phyloP scores from a whole-genome alignment of 2,797 vertebrate genomes.

The Peromyscus nudipes region DNA sequence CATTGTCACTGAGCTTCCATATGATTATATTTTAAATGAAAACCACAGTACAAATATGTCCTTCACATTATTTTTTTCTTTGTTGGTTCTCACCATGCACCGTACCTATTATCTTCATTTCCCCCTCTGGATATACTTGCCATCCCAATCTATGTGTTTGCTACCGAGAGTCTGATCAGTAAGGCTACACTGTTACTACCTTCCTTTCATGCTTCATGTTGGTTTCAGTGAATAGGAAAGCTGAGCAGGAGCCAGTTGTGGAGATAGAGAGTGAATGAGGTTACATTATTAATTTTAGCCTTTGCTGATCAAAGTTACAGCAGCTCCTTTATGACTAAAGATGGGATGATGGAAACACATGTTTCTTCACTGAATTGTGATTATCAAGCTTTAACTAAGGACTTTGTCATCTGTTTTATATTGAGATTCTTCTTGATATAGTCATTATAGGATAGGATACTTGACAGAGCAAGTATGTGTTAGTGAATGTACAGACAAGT shows the following conservation, averaged over 20 bases:
- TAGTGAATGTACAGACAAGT: not conserved
- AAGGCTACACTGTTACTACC: rapidly evolving
- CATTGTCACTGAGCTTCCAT: not conserved
- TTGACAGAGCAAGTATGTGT: not conserved
- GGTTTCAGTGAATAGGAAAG: not conserved
- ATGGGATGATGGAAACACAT: not conserved
- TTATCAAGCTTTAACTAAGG: not conserved
- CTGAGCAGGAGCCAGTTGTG: not conserved
- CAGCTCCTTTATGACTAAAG: not conserved
- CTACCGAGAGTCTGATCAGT: not conserved
- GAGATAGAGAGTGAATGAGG: not conserved
- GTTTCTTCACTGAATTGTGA: not conserved
- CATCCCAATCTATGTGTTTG: not conserved
- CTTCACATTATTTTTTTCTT: not conserved
- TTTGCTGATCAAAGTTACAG: not conserved
- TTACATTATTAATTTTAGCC: not conserved
- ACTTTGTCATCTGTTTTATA: not conserved
- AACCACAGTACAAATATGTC: not conserved
- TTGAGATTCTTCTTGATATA: not conserved
- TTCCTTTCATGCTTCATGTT: not conserved
- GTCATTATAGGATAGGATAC: not conserved
- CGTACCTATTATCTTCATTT: not conserved
- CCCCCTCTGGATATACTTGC: not conserved
- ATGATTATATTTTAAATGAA: not conserved
- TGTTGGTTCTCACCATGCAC: not conserved